Evolutionary conservation across 2,113 vertebrate genomes (phyloP).

Genomic region (Motacilla alba): DNA sequence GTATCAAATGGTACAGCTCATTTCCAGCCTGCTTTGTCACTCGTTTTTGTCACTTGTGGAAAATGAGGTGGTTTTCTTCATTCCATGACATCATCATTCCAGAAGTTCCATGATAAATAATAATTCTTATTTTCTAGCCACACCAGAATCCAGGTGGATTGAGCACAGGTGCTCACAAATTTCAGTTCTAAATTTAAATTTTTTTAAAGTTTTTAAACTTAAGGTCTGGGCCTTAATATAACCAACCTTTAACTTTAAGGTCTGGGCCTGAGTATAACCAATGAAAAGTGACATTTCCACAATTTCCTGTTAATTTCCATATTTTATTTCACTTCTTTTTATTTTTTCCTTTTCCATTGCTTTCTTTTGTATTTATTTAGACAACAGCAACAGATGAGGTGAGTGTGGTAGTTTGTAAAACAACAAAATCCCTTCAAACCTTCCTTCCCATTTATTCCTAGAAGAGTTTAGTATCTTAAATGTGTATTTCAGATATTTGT

Average conservation of each 20-base stretch:
- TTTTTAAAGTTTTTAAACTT: background rate
- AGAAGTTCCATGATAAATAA: fast-evolving
- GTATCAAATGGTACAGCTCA: fast-evolving
- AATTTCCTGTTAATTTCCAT: background rate
- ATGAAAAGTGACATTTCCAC: background rate
- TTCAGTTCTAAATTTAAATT: background rate
- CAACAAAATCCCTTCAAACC: background rate
- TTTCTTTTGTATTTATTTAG: constrained; percentile 29
- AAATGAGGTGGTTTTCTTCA: background rate
- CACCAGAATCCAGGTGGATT: background rate
- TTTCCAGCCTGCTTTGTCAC: background rate
- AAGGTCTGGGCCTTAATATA: background rate
- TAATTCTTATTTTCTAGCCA: background rate
- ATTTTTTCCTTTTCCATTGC: background rate
- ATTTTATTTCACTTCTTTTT: background rate
- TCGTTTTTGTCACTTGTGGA: background rate
- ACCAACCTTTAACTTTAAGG: background rate
- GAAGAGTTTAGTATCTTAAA: background rate
- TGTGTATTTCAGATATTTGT: background rate
- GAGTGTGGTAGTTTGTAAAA: constrained; percentile 10
- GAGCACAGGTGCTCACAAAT: background rate
- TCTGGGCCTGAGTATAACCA: background rate
- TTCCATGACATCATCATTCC: fast-evolving
- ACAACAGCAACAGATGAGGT: constrained; percentile 41
- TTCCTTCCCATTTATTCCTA: background rate